Base-by-base conservation (phyloP, 2,113 vertebrate species). In the Onychostoma macrolepis region DNA sequence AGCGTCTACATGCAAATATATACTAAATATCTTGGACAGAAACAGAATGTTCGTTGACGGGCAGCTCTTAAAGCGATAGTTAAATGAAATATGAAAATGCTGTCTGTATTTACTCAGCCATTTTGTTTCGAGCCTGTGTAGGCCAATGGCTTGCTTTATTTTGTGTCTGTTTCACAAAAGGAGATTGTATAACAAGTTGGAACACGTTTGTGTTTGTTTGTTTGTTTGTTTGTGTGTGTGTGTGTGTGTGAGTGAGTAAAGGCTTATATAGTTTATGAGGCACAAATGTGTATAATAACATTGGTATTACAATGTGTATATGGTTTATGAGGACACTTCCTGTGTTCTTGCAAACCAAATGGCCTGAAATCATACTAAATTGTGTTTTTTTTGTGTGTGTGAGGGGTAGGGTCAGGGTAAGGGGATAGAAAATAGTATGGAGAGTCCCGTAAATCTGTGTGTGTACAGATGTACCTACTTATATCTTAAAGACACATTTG, bases 11-110 rank as follows among this genome's bases (percentile, higher is more conserved):
- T 83, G 80, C 63, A 69, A 83, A 83, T 69, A 43, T 19, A 12
- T 65, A 36, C 33, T 15, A 45, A 38, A 58, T 13, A 58, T 1
- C 11, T 38, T 5, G 30, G 30, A 11, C 77, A 63, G 33, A 38
- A 41, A 63, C 56, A 63, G 24, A 63, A 41, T 63, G 56, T 28
- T 41, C 33, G 41, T 15, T 17, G 53, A 38, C 33, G 33, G 5
- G 77, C 53, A 26, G 56, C 36, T 26, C 7, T 80, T 80, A 80
- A 61, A 80, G 78, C 21, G 21, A 36, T 41, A 80, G 53, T 19
- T 80, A 38, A 67, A 63, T 38, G 15, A 61, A 58, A 74, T 75
- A 78, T 50, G 72, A 61, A 36, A 28, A 38, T 43, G 1, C 36
- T 75, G 43, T 17, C 21, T 74, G 48, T 41, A 26, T 53, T 63